Base-by-base conservation (phyloP, 2,113 vertebrate genomes). In the Rhombomys opimus region DNA sequence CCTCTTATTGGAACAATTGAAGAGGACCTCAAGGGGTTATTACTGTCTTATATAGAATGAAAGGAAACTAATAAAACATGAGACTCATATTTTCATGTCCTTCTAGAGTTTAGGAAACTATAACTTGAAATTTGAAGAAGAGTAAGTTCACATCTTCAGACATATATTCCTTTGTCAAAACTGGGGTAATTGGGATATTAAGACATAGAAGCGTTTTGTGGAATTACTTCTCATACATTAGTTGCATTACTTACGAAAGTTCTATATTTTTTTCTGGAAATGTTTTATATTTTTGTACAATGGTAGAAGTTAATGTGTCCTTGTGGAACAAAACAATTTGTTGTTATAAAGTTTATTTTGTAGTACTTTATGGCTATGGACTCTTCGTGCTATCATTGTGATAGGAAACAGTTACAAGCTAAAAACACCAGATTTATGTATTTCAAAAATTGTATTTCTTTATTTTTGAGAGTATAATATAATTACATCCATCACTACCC, bases 191-290 rank as follows among this genome's bases (percentile, higher is more conserved):
- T 94, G 50, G 84, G 14, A 4, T 65, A 10, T 52, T 15, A 73
- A 82, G 25, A 61, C 81, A 84, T 35, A 7, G 54, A 41, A 27
- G 3, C 82, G 32, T 81, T 90, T 46, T 86, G 72, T 68, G 46
- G 14, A 94, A 78, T 85, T 72, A 65, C 57, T 95, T 87, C 38
- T 73, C 1, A 68, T 50, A 89, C 20, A 90, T 18, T 0, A 1
- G 46, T 65, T 91, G 1, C 1, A 76, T 80, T 23, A 52, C 4
- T 72, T 12, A 5, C 95, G 27, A 7, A 93, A 67, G 91, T 92
- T 88, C 18, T 22, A 46, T 57, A 22, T 50, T 77, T 94, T 94
- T 89, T 35, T 14, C n/a, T 3, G 89, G 46, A 35, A 95, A 90
- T 5, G 15, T 75, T 4, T 50, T 41, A 4, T 87, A 35, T 65